Conservation (phyloP, 2,888 invertebrate species). For the Rhimphoctona megacephalus region DNA sequence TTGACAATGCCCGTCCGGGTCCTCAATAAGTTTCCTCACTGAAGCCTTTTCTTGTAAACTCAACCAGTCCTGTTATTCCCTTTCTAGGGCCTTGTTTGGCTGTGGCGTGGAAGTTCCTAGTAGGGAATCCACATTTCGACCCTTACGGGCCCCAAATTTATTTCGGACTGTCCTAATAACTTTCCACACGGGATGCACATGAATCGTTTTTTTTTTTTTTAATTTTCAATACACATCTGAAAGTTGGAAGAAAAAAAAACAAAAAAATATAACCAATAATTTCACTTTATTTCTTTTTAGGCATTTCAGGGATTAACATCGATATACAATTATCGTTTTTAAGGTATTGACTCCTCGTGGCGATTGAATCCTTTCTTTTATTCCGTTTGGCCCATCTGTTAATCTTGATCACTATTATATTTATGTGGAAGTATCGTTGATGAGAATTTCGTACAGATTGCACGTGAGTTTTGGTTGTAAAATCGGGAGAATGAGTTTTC, state of each 20-base stretch:
- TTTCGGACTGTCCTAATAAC: too few relatives aligned
- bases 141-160: too few relatives aligned
- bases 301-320: constrained; percentile 74
- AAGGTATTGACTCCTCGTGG: constrained; percentile 21
- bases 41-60: too few relatives aligned
- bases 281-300: constrained; percentile 75
- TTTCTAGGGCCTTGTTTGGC: too few relatives aligned
- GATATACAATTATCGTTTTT: constrained; percentile 47
- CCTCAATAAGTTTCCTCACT: too few relatives aligned
- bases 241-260: constrained; percentile 41
- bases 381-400: neutral
- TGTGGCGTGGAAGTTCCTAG: too few relatives aligned
- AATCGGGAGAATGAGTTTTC: neutral
- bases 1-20: too few relatives aligned
- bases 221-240: constrained; percentile 64
- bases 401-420: neutral
- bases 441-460: neutral
- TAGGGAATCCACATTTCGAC: too few relatives aligned
- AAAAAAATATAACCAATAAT: constrained; percentile 74
- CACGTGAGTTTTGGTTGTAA: neutral
- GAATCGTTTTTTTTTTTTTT: constrained; percentile 75
- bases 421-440: neutral
- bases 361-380: constrained; percentile 26
- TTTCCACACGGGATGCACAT: too few relatives aligned
- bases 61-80: too few relatives aligned